Evolutionary conservation across 64 coral and sea anemone genomes (phyloP).

Genomic region (Montipora cactus): DNA sequence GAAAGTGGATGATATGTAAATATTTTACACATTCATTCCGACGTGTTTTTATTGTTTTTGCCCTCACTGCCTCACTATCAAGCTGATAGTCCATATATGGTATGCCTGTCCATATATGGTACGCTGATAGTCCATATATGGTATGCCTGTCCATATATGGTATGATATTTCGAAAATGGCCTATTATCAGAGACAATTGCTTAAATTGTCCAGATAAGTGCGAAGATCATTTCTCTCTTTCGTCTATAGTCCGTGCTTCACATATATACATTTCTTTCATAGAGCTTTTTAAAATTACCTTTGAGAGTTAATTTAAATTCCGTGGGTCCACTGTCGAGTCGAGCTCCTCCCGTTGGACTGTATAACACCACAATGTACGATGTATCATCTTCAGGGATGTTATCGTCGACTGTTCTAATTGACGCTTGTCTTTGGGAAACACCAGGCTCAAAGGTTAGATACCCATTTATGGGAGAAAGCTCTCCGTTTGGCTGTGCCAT

Average conservation of each 20-base stretch:
- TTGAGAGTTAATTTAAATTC: conserved; percentile 1
- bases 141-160: too few relatives aligned
- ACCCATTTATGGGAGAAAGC: conserved; percentile 88
- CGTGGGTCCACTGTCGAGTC: conserved; percentile 14
- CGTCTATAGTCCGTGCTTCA: neutral
- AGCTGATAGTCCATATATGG: too few relatives aligned
- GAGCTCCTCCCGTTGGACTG: conserved; percentile 84
- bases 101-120: too few relatives aligned
- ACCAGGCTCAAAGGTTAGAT: conserved; percentile 66
- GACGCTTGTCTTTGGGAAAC: conserved; percentile 25
- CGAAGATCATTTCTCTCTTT: too few relatives aligned
- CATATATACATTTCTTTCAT: neutral
- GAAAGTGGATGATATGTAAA: too few relatives aligned
- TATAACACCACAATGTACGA: conserved; percentile 67
- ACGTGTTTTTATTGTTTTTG: too few relatives aligned
- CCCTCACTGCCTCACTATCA: too few relatives aligned
- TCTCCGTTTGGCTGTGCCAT: conserved; percentile 54
- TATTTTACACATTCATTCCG: too few relatives aligned
- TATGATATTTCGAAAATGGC: too few relatives aligned
- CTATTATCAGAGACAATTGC: too few relatives aligned
- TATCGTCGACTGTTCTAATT: conserved; percentile 76
- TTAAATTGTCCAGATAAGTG: too few relatives aligned
- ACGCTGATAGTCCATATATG: too few relatives aligned
- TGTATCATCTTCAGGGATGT: conserved; percentile 69
- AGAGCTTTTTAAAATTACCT: neutral